phyloP scores from a whole-genome alignment of 2,113 vertebrate species.

The Podocnemis expansa region DNA sequence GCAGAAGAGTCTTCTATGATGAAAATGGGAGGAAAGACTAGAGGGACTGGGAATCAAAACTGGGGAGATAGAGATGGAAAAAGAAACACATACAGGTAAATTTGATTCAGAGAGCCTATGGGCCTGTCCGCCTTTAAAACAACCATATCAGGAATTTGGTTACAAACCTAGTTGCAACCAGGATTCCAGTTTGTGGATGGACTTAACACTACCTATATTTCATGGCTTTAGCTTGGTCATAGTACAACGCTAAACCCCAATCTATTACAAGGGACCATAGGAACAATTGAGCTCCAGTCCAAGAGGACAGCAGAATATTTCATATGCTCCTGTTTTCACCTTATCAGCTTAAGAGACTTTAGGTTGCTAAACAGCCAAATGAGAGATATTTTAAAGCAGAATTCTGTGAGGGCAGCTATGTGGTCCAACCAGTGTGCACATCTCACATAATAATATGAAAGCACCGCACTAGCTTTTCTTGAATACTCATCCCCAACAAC shows the following conservation, averaged over 20 bases:
- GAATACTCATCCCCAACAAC: constrained; percentile 30
- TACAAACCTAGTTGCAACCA: not conserved
- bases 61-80: not conserved
- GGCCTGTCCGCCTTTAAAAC: not conserved
- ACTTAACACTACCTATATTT: not conserved
- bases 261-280: not conserved
- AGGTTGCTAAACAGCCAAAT: not conserved
- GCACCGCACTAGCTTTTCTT: not conserved
- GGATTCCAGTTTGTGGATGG: not conserved
- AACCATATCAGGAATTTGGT: not conserved
- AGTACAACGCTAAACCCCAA: not conserved
- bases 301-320: not conserved
- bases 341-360: too few species aligned
- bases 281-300: not conserved
- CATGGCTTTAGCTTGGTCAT: not conserved
- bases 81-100: not conserved
- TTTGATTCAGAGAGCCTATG: not conserved
- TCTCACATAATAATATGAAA: not conserved
- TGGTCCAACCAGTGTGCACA: not conserved
- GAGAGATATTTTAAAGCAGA: not conserved
- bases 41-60: not conserved
- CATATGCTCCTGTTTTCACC: not conserved
- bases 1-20: not conserved
- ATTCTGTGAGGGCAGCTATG: not conserved
- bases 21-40: not conserved